Conservation (phyloP, 2,888 invertebrate genomes). For the Proisotoma minuta region DNA sequence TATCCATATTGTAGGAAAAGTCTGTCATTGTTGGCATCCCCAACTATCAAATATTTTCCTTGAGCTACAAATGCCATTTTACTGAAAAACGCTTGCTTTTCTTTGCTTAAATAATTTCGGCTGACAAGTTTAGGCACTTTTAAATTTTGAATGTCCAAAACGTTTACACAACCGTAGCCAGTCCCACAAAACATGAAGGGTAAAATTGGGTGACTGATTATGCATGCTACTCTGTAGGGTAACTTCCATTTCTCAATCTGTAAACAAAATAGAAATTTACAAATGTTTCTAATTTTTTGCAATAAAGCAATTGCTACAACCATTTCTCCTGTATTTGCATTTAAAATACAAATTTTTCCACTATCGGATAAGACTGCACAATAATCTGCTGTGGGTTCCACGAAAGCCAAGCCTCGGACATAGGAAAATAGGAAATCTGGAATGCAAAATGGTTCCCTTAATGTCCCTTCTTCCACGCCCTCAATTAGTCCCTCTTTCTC, state of each 20-base stretch:
- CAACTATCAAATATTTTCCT: slow-evolving; percentile 38
- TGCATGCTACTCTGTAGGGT: slow-evolving; percentile 27
- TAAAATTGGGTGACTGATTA: slow-evolving; percentile 35
- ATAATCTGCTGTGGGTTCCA: slow-evolving; percentile 36
- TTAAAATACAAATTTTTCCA: slow-evolving; percentile 30
- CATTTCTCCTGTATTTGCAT: slow-evolving; percentile 26
- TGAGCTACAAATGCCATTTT: slow-evolving; percentile 35
- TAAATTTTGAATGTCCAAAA: slow-evolving; percentile 34
- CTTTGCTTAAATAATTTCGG: slow-evolving; percentile 28
- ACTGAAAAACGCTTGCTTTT: slow-evolving; percentile 27
- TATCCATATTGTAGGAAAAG: slow-evolving; percentile 39
- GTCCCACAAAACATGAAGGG: slow-evolving; percentile 41
- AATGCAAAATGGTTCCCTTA: slow-evolving; percentile 22
- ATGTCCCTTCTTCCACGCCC: slow-evolving; percentile 29
- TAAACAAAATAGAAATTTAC: neutral
- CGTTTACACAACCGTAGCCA: slow-evolving; percentile 33
- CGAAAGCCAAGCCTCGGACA: slow-evolving; percentile 27
- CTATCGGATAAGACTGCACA: slow-evolving; percentile 32
- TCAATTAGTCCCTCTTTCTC: slow-evolving; percentile 34
- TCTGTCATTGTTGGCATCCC: slow-evolving; percentile 27
- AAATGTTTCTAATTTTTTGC: neutral
- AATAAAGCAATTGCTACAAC: slow-evolving; percentile 15
- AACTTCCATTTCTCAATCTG: slow-evolving; percentile 37
- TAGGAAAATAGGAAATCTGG: slow-evolving; percentile 35
- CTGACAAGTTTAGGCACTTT: slow-evolving; percentile 35